phyloP scores from a whole-genome alignment of 1,140 invertebrate genomes.

The Liolophura sinensis region DNA sequence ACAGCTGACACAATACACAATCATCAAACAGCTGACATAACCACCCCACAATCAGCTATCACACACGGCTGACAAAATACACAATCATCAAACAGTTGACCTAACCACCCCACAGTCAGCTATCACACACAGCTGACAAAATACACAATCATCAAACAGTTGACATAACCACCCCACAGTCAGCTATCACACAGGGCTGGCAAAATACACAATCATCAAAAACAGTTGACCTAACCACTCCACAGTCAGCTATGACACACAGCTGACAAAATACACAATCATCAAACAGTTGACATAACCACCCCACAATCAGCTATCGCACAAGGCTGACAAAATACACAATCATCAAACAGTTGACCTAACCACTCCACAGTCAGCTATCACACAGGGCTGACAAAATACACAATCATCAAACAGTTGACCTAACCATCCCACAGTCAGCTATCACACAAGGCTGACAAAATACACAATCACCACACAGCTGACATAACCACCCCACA shows the following conservation, averaged over 20 bases:
- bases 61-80: not conserved
- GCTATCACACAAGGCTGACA: not conserved
- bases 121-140: slow-evolving; percentile 38
- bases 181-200: not conserved
- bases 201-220: no score
- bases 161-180: not conserved
- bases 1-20: slow-evolving; percentile 25
- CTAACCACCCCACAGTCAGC: slow-evolving; percentile 46
- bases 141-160: not conserved
- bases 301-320: not conserved
- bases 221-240: no score
- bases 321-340: not conserved
- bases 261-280: slow-evolving; percentile 20
- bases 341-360: no score
- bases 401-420: not conserved
- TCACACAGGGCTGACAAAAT: slow-evolving; percentile 34
- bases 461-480: no score
- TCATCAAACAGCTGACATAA: not conserved
- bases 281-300: not conserved
- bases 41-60: not conserved
- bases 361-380: slow-evolving; percentile 46
- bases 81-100: no score
- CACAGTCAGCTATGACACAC: slow-evolving; percentile 45
- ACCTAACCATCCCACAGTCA: not conserved
- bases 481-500: slow-evolving; percentile 45